phyloP scores from a whole-genome alignment of 2,797 vertebrate species.

The Smutsia gigantea region DNA sequence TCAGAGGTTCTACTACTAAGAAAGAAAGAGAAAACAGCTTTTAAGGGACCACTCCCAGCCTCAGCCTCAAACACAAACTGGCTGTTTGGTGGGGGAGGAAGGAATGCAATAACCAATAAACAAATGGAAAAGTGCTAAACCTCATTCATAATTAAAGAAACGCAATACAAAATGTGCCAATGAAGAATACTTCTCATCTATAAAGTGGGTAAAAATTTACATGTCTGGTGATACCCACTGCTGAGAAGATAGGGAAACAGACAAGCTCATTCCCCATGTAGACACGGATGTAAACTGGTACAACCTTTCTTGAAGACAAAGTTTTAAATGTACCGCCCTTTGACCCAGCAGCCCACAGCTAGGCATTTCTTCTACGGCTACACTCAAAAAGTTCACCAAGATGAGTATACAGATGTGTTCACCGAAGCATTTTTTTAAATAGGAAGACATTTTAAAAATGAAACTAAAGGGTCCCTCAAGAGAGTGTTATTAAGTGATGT shows the following conservation, averaged over 20 bases:
- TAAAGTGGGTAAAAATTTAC: background rate
- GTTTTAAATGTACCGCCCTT: background rate
- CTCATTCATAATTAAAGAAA: background rate
- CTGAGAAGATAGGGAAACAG: background rate
- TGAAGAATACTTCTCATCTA: background rate
- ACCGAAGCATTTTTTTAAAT: background rate
- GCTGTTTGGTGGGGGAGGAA: background rate
- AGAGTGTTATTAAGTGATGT: slow-evolving; percentile 19
- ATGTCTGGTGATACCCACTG: background rate
- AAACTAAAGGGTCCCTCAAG: background rate
- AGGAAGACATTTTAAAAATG: background rate
- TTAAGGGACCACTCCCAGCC: background rate
- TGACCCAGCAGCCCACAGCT: background rate
- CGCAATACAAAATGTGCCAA: background rate
- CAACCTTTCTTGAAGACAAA: background rate
- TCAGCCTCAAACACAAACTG: background rate
- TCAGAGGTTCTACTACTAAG: background rate
- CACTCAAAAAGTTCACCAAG: background rate
- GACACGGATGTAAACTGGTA: background rate
- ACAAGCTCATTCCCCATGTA: accelerated
- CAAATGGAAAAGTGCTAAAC: background rate
- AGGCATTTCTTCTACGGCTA: background rate
- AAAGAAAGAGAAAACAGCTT: slow-evolving; percentile 5
- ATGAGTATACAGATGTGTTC: background rate
- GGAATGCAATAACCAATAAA: background rate